Evolutionary conservation across 2,113 vertebrate species (phyloP).

Genomic region (Danionella cerebrum): DNA sequence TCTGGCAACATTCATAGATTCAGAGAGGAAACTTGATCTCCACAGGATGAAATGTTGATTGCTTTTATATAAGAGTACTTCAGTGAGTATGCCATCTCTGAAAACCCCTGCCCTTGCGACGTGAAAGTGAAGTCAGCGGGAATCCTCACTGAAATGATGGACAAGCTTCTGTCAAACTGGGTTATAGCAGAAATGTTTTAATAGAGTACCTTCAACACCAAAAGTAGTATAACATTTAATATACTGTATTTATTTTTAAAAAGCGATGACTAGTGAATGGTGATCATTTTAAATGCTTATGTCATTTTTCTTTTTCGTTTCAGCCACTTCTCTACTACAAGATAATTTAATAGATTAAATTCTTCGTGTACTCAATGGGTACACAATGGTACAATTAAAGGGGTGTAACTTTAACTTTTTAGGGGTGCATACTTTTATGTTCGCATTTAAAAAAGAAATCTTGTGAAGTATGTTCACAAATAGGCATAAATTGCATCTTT

Average conservation of each 20-base stretch:
- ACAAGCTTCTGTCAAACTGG: background rate
- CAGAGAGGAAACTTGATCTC: background rate
- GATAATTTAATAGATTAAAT: too few relatives aligned
- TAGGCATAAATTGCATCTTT: too few relatives aligned
- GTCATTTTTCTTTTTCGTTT: too few relatives aligned
- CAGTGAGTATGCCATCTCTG: background rate
- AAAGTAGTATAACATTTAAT: too few relatives aligned
- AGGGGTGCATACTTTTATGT: too few relatives aligned
- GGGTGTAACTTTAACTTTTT: too few relatives aligned
- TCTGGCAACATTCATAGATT: background rate
- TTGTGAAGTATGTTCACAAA: too few relatives aligned
- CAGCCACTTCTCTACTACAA: too few relatives aligned
- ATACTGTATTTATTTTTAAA: background rate
- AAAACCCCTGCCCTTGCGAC: background rate
- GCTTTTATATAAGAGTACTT: constrained; percentile 9
- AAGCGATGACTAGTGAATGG: background rate
- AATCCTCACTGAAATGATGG: background rate
- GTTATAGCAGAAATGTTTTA: background rate
- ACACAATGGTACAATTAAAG: too few relatives aligned
- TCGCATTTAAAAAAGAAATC: too few relatives aligned
- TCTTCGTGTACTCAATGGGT: too few relatives aligned
- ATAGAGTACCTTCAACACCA: background rate
- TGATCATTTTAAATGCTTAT: too few relatives aligned
- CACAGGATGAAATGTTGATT: constrained; percentile 17
- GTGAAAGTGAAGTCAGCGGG: background rate